Evolutionary conservation across 2,113 vertebrate genomes (phyloP), one percentile per base, ranked within the genome.

Genomic region (Furnarius figulus): DNA sequence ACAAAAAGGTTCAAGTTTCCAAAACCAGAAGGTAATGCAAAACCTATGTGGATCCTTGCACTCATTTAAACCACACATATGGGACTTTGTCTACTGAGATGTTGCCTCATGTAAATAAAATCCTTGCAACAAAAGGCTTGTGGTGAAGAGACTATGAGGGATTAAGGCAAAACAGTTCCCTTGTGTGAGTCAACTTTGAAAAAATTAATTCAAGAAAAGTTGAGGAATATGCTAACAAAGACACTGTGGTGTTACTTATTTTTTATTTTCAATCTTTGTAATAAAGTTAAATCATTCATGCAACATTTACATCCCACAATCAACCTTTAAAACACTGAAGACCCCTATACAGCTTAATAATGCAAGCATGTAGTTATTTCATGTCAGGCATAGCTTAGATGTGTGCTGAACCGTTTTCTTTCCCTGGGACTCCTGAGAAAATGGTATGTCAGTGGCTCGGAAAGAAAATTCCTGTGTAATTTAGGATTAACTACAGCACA

Each of bases 111-210:
- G 11, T 37, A 89, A 86, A 87, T 9, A 77, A 92, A 90, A 79
- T 12, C 35, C 12, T 23, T 59, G 9, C 30, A 30, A 72, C 46
- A 66, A 88, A 88, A 85, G 17, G 9, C 7, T 14, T 52, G 21
- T 11, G 16, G 14, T 70, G n/a, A 73, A 72, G 22, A 24, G 19
- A 47, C 15, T 1, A 1, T 21, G 30, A 89, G 27, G 25, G n/a
- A 49, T 37, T 61, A 73, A 84, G 12, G 22, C 10, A 72, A 24
- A 71, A 63, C 10, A 39, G 2, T 19, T 91, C 27, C 44, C 27
- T 31, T 0, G 0, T 12, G 14, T 47, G 6, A 89, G 27, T 15
- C 58, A 31, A 39, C 33, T 80, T 37, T 28, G 14, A 68, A 73
- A 50, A 85, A 59, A 5, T 30, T 44, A 65, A 55, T 47, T 35